These are phyloP conservation scores for Chloropsis hardwickii DNA, from an alignment of 2,113 vertebrate species.

Conservation along the genomic window DNA sequence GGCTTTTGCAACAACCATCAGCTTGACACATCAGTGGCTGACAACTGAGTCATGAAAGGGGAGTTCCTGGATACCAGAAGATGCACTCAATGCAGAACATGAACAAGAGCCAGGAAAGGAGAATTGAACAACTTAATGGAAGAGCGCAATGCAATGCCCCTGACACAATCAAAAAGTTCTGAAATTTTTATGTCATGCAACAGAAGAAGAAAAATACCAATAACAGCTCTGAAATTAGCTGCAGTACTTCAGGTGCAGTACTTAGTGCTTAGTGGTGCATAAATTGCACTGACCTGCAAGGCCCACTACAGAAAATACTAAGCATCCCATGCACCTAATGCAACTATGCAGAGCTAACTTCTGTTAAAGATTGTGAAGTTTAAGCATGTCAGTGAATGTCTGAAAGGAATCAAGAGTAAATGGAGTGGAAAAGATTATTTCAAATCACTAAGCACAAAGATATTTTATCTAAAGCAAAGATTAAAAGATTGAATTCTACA, in stretches of 20 bases:
- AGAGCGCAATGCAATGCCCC: rapidly evolving
- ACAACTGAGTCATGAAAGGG: not conserved
- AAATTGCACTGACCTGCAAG: not conserved
- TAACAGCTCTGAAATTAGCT: not conserved
- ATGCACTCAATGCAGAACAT: not conserved
- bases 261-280: not conserved
- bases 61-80: not conserved
- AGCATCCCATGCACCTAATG: not conserved
- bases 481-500: not conserved
- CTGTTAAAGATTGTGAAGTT: not conserved
- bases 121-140: not conserved
- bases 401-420: not conserved
- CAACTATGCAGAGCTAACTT: not conserved
- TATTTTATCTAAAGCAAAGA: not conserved
- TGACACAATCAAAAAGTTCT: not conserved
- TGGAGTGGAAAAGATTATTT: not conserved
- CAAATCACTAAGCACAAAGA: not conserved
- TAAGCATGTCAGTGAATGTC: not conserved
- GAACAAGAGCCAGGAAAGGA: not conserved
- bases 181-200: not conserved
- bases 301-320: not conserved
- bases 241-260: not conserved
- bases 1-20: not conserved
- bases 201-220: not conserved
- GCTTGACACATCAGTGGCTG: not conserved